Conservation (phyloP, 2,797 vertebrate species). For the Coracias cyanogaster region DNA sequence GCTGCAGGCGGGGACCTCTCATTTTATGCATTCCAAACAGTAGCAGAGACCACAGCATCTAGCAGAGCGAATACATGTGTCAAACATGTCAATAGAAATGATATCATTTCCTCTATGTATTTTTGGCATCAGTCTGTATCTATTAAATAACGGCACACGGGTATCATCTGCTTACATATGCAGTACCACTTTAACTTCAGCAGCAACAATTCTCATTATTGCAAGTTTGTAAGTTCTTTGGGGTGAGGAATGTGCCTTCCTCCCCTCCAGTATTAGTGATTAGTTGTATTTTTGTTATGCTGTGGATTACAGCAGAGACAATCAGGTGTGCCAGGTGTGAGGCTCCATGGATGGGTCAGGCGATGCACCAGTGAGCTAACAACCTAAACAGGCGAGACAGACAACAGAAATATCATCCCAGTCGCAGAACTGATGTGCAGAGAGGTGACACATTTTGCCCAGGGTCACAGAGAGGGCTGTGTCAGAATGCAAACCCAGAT, state of each 20-base stretch:
- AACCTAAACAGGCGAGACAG: slow-evolving; percentile 39
- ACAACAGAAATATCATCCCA: slow-evolving; percentile 50
- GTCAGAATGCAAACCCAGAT: slow-evolving; percentile 6
- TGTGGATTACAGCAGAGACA: background rate
- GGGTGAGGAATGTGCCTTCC: background rate
- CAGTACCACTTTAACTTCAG: background rate
- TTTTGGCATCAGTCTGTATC: background rate
- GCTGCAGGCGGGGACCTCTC: background rate
- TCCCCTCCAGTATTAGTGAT: background rate
- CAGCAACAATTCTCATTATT: background rate
- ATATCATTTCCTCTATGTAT: background rate
- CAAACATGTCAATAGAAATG: slow-evolving; percentile 23
- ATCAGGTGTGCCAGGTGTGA: slow-evolving; percentile 23
- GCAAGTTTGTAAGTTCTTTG: background rate
- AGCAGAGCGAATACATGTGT: background rate
- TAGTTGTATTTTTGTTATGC: background rate
- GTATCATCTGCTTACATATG: background rate
- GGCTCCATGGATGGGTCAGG: background rate
- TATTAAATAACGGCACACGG: background rate
- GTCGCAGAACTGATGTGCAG: background rate
- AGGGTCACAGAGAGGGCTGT: slow-evolving; percentile 49
- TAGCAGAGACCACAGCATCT: background rate
- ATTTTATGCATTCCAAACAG: background rate
- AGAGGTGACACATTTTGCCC: slow-evolving; percentile 38
- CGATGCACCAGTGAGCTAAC: background rate